phyloP scores from a whole-genome alignment of 2,888 invertebrate species.

The Macaria liturata region DNA sequence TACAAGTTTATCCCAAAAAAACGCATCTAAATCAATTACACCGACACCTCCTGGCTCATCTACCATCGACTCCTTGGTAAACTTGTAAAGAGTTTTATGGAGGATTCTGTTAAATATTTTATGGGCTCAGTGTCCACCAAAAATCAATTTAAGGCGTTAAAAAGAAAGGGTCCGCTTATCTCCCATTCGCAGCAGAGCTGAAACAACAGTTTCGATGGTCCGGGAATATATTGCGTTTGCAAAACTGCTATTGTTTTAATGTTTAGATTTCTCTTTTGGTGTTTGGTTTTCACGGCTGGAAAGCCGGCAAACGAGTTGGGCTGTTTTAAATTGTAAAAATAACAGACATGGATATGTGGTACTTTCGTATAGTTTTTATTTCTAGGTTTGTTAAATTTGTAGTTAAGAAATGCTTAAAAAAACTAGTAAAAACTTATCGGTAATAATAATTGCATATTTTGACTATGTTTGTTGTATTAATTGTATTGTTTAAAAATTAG shows the following conservation, averaged over 20 bases:
- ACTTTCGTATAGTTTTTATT: too few relatives aligned
- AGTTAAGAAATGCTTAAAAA: too few relatives aligned
- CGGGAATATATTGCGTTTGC: constrained; percentile 31
- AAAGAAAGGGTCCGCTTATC: constrained; percentile 73
- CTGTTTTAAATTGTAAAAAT: too few relatives aligned
- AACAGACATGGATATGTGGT: too few relatives aligned
- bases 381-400: too few relatives aligned
- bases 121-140: constrained; percentile 54
- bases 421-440: too few relatives aligned
- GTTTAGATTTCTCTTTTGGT: constrained; percentile 23
- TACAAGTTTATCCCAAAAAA: too few relatives aligned
- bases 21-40: background rate
- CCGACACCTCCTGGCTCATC: constrained; percentile 11
- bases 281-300: constrained; percentile 12
- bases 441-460: too few relatives aligned
- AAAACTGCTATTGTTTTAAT: constrained; percentile 25
- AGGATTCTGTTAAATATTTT: constrained; percentile 63
- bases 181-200: constrained; percentile 60
- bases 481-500: too few relatives aligned
- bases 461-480: too few relatives aligned
- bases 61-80: constrained; percentile 42
- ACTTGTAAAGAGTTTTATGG: constrained; percentile 47
- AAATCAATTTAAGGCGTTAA: constrained; percentile 72
- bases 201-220: constrained; percentile 54
- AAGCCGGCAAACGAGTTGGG: too few relatives aligned